phyloP scores from a whole-genome alignment of 2,888 invertebrate genomes.

The Agrypnus murinus region DNA sequence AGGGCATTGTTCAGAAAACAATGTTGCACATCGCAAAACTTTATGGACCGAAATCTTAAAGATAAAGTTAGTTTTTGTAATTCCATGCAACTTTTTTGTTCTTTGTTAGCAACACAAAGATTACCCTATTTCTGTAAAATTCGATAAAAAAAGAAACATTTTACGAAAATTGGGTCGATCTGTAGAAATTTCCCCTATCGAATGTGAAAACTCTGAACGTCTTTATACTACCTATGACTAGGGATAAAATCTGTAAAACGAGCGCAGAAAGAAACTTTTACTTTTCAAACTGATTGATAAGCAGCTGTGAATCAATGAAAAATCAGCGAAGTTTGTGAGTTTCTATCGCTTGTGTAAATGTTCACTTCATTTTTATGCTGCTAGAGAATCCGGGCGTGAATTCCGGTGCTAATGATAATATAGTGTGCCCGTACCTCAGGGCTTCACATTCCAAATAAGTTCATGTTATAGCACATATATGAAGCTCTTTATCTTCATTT shows the following conservation, averaged over 20 bases:
- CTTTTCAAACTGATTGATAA: constrained; percentile 51
- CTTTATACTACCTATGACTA: constrained; percentile 26
- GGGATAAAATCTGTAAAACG: constrained; percentile 35
- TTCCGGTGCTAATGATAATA: constrained; percentile 48
- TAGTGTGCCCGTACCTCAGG: constrained; percentile 40
- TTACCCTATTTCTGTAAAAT: neutral
- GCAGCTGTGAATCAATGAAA: constrained; percentile 46
- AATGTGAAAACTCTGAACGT: constrained; percentile 1
- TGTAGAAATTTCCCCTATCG: neutral
- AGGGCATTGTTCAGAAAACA: constrained; percentile 20
- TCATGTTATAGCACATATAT: constrained; percentile 47
- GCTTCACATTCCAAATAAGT: constrained; percentile 49
- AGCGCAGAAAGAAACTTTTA: constrained; percentile 28
- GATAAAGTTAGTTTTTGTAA: constrained; percentile 10
- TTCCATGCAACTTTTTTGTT: neutral
- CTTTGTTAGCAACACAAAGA: neutral
- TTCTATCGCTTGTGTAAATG: constrained; percentile 39
- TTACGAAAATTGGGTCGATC: constrained; percentile 3
- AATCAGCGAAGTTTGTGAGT: constrained; percentile 40
- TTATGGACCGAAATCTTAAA: constrained; percentile 7
- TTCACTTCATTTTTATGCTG: constrained; percentile 46
- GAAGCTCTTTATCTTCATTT: constrained; percentile 49
- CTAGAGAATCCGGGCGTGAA: constrained; percentile 43
- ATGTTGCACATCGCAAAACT: constrained; percentile 17
- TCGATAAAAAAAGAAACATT: neutral